Conservation (phyloP, 2,113 vertebrate genomes). For the Pseudolaguvia tuberculata region DNA sequence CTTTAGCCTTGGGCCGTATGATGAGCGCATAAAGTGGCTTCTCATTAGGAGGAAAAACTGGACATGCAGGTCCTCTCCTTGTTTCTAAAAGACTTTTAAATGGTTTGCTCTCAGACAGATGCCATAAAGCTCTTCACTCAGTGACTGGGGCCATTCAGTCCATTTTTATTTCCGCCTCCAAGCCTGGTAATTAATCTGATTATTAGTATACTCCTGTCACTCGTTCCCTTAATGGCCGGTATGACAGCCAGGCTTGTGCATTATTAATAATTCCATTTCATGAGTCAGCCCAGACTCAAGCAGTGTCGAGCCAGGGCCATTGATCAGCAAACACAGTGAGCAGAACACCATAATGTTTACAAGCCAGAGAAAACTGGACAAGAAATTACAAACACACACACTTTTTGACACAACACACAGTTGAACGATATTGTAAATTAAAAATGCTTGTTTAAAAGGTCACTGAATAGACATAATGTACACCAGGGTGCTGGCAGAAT, state of each 20-base stretch:
- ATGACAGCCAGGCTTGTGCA: slow-evolving; percentile 66
- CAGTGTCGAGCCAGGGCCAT: slow-evolving; percentile 56
- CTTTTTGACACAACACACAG: background rate
- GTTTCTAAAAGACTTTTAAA: slow-evolving; percentile 23
- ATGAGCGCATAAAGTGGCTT: background rate
- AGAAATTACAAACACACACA: background rate
- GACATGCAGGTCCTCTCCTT: slow-evolving; percentile 18
- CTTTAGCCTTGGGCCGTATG: slow-evolving; percentile 5
- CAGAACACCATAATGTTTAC: slow-evolving; percentile 28
- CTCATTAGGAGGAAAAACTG: slow-evolving; percentile 9
- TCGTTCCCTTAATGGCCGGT: slow-evolving; percentile 64
- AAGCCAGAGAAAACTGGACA: slow-evolving; percentile 21
- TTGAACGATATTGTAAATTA: background rate
- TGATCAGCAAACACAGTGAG: slow-evolving; percentile 63
- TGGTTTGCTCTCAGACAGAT: slow-evolving; percentile 22
- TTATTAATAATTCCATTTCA: slow-evolving; percentile 74
- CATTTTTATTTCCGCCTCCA: slow-evolving; percentile 55
- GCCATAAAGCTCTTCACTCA: slow-evolving; percentile 30
- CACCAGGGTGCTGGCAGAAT: background rate
- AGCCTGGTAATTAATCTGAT: slow-evolving; percentile 70
- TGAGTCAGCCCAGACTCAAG: slow-evolving; percentile 48
- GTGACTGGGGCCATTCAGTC: slow-evolving; percentile 35
- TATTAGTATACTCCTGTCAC: slow-evolving; percentile 61
- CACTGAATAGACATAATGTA: background rate
- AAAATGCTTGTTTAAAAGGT: background rate